Conservation (phyloP, 2,888 invertebrate species). For the Apotomis capreana region DNA sequence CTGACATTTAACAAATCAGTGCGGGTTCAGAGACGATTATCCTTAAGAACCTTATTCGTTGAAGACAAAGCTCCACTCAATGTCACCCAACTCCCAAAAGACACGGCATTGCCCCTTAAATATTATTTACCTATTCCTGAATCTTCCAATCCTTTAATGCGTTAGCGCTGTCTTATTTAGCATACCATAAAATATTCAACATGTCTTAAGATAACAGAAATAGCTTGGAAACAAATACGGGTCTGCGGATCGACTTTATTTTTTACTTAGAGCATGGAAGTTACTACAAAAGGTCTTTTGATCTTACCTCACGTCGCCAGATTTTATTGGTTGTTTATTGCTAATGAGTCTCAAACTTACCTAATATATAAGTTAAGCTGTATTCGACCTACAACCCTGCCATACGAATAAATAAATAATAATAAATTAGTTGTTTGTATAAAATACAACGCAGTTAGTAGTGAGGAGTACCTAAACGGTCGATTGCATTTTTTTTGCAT, state of each 20-base stretch:
- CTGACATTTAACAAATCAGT: neutral
- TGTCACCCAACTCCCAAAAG: constrained; percentile 7
- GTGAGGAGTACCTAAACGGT: too few species aligned
- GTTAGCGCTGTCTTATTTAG: neutral
- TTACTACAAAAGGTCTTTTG: too few species aligned
- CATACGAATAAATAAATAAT: too few species aligned
- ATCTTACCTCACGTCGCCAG: too few species aligned
- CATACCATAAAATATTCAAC: neutral
- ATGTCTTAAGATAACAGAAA: neutral
- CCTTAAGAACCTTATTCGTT: neutral
- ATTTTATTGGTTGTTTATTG: too few species aligned
- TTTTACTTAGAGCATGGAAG: neutral
- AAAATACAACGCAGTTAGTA: too few species aligned
- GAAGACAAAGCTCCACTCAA: neutral
- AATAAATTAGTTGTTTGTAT: too few species aligned
- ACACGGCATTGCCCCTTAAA: constrained; percentile 1
- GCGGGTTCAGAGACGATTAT: neutral
- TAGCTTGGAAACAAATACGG: neutral
- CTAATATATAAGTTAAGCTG: too few species aligned
- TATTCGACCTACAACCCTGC: too few species aligned
- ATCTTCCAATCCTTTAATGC: constrained; percentile 8
- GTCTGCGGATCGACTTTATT: neutral
- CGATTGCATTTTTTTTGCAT: too few species aligned
- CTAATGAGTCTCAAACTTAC: too few species aligned
- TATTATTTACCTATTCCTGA: constrained; percentile 6